These are phyloP conservation scores for Meiosimyza decipiens DNA, from an alignment of 2,888 invertebrate species.

Conservation along the genomic window DNA sequence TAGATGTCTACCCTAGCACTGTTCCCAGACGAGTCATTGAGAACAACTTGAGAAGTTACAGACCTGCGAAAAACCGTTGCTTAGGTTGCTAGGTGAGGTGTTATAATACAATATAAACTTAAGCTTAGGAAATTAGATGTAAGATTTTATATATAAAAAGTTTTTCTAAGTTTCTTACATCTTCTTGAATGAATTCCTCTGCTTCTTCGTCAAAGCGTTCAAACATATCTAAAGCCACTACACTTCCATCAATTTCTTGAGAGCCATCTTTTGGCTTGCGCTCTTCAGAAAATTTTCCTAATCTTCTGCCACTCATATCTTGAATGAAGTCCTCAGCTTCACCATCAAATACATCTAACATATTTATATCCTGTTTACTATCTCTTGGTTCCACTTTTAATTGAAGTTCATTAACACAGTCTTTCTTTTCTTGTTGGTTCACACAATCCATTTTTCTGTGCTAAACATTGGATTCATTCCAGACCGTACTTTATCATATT, in stretches of 20 bases:
- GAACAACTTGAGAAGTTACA: no score
- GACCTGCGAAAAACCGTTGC: no score
- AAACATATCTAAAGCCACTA: constrained; percentile 56
- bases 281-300: constrained; percentile 32
- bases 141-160: no score
- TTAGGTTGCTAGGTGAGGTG: no score
- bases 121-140: no score
- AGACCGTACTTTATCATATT: no score
- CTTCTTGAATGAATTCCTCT: constrained; percentile 44
- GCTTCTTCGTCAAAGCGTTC: constrained; percentile 54
- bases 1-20: no score
- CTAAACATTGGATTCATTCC: constrained; percentile 47
- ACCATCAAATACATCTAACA: constrained; percentile 55
- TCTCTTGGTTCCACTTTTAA: constrained; percentile 34
- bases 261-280: constrained; percentile 8
- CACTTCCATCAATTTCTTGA: constrained; percentile 33
- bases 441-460: constrained; percentile 60
- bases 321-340: constrained; percentile 48
- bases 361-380: constrained; percentile 43
- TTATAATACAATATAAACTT: no score
- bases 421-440: constrained; percentile 42
- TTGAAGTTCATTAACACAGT: constrained; percentile 42
- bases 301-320: no score
- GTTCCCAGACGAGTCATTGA: no score
- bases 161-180: constrained; percentile 17